A percentile compares a stretch with the other conserved stretches of the same genome.
phyloP scores from a whole-genome alignment of 2,797 vertebrate genomes.

The Nothura maculosa region DNA sequence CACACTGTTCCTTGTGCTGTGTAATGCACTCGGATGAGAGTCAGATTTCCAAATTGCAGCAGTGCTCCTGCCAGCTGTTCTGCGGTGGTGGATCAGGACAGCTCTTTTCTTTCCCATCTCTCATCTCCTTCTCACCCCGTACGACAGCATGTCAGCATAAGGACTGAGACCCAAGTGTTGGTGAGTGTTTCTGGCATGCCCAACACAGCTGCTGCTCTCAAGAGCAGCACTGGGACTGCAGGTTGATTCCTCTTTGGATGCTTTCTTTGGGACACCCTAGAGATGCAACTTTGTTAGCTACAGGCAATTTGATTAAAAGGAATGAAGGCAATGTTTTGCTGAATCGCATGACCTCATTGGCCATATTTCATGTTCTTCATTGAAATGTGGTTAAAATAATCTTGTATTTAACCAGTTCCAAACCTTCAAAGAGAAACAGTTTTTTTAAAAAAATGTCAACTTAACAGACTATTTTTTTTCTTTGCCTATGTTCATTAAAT shows the following conservation, averaged over 20 bases:
- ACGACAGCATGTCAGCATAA: background rate
- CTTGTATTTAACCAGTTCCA: slow-evolving; percentile 69
- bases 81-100: background rate
- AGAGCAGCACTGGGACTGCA: background rate
- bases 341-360: slow-evolving; percentile 78
- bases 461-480: slow-evolving; percentile 41
- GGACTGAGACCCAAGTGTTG: background rate
- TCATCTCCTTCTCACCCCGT: background rate
- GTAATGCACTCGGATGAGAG: background rate
- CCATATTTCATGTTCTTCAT: slow-evolving; percentile 71
- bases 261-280: background rate
- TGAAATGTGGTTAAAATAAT: slow-evolving; percentile 78
- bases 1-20: background rate
- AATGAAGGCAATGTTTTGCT: slow-evolving; percentile 31
- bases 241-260: background rate
- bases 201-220: background rate
- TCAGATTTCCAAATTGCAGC: background rate
- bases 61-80: background rate
- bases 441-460: background rate
- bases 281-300: background rate
- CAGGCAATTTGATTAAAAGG: slow-evolving; percentile 46
- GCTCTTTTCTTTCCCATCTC: background rate
- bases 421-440: slow-evolving; percentile 37
- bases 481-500: slow-evolving; percentile 77
- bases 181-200: background rate